A percentile compares a stretch with the other conserved stretches of the same genome.
Conservation (phyloP, 2,113 vertebrate species). For the Odocoileus virginianus region DNA sequence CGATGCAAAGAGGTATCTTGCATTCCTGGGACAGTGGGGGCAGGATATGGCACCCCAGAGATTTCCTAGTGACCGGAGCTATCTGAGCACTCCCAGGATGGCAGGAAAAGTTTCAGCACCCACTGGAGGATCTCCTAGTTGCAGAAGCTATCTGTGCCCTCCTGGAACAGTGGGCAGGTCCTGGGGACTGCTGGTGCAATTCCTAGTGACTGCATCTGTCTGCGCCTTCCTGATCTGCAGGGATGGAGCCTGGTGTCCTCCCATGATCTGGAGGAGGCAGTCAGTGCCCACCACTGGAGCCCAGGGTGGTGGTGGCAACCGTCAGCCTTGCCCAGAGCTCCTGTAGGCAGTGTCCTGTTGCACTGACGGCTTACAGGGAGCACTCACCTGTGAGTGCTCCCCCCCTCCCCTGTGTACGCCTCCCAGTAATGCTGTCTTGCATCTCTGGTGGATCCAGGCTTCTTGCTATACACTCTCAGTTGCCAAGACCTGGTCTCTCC, state of each 20-base stretch:
- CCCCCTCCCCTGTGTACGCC: rapidly evolving
- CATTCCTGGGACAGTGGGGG: not conserved
- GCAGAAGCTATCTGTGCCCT: not conserved
- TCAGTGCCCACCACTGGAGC: not conserved
- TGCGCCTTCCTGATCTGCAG: not conserved
- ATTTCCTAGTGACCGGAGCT: not conserved
- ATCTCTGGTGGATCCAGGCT: not conserved
- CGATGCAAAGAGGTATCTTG: not conserved
- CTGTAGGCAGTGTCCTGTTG: not conserved
- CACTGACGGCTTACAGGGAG: not conserved
- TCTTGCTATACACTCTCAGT: not conserved
- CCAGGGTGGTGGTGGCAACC: not conserved
- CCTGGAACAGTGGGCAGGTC: not conserved
- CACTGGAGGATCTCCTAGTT: not conserved
- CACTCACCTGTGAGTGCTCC: no score
- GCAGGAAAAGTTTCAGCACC: rapidly evolving
- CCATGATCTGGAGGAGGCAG: not conserved
- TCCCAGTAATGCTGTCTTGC: not conserved
- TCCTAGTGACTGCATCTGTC: not conserved
- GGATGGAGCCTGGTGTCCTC: not conserved
- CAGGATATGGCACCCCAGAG: rapidly evolving
- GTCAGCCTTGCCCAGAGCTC: not conserved
- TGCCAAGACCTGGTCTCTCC: not conserved
- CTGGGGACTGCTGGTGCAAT: not conserved
- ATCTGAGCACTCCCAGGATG: not conserved